phyloP scores from a whole-genome alignment of 2,113 vertebrate species.

The Lynx canadensis region DNA sequence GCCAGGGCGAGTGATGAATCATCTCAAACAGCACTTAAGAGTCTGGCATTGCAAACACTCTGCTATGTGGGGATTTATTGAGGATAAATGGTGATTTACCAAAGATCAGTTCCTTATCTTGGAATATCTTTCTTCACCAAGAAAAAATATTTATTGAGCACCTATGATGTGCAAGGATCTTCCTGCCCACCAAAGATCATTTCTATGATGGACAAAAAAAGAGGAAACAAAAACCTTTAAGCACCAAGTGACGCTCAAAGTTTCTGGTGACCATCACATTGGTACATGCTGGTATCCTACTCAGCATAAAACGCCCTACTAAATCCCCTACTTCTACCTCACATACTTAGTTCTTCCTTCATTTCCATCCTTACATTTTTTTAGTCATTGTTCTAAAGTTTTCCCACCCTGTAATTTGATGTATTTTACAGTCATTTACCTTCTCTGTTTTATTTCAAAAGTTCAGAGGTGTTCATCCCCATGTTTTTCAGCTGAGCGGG shows the following conservation, averaged over 20 bases:
- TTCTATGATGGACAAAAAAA: neutral
- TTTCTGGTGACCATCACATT: neutral
- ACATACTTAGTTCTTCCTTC: neutral
- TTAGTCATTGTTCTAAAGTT: neutral
- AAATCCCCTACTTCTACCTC: neutral
- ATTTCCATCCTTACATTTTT: neutral
- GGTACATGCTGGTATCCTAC: neutral
- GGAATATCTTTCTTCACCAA: slow-evolving; percentile 9
- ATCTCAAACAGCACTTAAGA: neutral
- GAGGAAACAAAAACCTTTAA: neutral
- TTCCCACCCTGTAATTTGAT: neutral
- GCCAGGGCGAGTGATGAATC: neutral
- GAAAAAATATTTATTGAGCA: neutral
- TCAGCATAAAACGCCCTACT: neutral
- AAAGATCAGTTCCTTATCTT: slow-evolving; percentile 21
- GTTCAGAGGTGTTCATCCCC: neutral
- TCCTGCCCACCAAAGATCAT: neutral
- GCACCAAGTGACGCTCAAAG: neutral
- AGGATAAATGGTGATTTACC: neutral
- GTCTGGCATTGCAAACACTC: neutral
- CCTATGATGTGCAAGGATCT: neutral
- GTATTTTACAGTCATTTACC: slow-evolving; percentile 13
- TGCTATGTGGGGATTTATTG: slow-evolving; percentile 25
- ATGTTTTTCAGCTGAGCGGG: neutral
- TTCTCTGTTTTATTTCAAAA: slow-evolving; percentile 35